Base-by-base conservation (phyloP, 2,797 vertebrate genomes). In the Gobio occitaniae region DNA sequence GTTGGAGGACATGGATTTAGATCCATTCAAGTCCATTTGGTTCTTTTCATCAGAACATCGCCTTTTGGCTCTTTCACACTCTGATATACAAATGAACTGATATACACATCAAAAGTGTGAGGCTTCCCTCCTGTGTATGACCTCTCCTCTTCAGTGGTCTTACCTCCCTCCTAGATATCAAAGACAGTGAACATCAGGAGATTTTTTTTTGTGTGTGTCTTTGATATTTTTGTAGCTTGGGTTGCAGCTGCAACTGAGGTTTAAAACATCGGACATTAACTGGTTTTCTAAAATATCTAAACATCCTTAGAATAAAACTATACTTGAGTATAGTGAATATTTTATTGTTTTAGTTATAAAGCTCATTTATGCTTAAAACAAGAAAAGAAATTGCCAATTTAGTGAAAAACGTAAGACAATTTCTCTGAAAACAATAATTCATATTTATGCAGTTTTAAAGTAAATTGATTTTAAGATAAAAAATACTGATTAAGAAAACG, bases 71-170 rank as follows among this genome's bases (percentile, higher is more conserved):
- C 36, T 84, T 84, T 70, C 41, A 38, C 50, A 65, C 36, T n/a
- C 21, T 41, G 17, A 80, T 38, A 75, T 70, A 36, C 59, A 82
- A 61, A 52, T 80, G 13, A 65, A 87, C 25, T 78, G 76, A 78
- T 66, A 78, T 78, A 74, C 83, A 82, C 83, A 71, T 84, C 83
- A 87, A 76, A 87, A 77, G n/a, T 78, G 9, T 44, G 16, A 71
- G 78, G 48, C 65, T 80, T 74, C 44, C 29, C 59, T 76, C 54
- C 52, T 52, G 41, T 80, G 61, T 47, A 63, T 38, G 61, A 52
- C 54, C 78, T 78, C 44, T 70, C 68, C 32, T 84, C 82, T 61
- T 82, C 71, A 77, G 65, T 84, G 83, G 54, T 80, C 48, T 68
- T 41, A 50, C 80, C 47, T 83, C 25, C 61, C 52, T 74, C 15